These are phyloP conservation scores for Felis catus DNA, from an alignment of 2,113 vertebrate genomes.

Conservation along the genomic window F.catus_Fca126_mat1.0 CM031426.1:22713501-22714000, in stretches of 20 bases:
- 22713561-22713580: constrained; percentile 90
- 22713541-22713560: constrained; percentile 94
- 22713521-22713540: constrained; percentile 96
- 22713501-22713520: constrained; percentile 99
- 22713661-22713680: background rate
- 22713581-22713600: constrained; percentile 91
- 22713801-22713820: constrained; percentile 32
- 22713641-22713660: background rate
- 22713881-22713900: constrained; percentile 79
- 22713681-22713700: no score
- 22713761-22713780: constrained; percentile 90
- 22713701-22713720: background rate
- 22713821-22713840: constrained; percentile 80
- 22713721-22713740: background rate
- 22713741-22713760: constrained; percentile 87
- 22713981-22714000: background rate
- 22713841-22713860: constrained; percentile 91
- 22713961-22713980: background rate
- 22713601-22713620: constrained; percentile 96
- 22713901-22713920: constrained; percentile 69
- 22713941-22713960: background rate
- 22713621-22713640: constrained; percentile 97
- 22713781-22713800: constrained; percentile 82
- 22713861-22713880: constrained; percentile 86
- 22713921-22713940: background rate